These are phyloP conservation scores for Drosophila neocordata DNA, from an alignment of 1,140 invertebrate species.

Conservation along the genomic window DNA sequence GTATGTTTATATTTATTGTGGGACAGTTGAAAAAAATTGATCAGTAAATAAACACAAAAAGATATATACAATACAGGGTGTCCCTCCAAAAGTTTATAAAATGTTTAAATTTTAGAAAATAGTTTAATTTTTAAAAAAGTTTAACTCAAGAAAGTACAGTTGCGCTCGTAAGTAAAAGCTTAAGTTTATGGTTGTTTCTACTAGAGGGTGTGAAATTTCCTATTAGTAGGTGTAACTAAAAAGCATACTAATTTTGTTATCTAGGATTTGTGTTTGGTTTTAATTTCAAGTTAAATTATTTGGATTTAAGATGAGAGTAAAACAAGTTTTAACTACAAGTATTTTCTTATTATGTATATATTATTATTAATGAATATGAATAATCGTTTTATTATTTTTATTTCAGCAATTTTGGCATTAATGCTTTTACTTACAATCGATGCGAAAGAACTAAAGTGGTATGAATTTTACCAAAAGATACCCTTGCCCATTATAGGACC, in stretches of 20 bases:
- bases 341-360: not conserved
- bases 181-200: too few relatives aligned
- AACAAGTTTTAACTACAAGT: not conserved
- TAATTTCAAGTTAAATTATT: not conserved
- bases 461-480: not conserved
- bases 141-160: too few relatives aligned
- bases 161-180: too few relatives aligned
- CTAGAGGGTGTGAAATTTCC: not conserved
- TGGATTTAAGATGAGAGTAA: not conserved
- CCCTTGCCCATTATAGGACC: conserved; percentile 35
- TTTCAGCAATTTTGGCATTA: not conserved
- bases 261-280: too few relatives aligned
- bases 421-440: not conserved
- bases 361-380: not conserved
- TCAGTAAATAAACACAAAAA: too few relatives aligned
- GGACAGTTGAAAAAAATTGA: not conserved
- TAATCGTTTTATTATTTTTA: too few relatives aligned
- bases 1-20: not conserved
- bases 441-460: conserved; percentile 2
- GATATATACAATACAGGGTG: too few relatives aligned
- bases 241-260: not conserved
- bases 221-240: not conserved
- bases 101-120: too few relatives aligned
- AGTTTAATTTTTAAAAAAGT: too few relatives aligned
- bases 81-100: too few relatives aligned